Evolutionary conservation across 2,888 invertebrate species (phyloP).

Genomic region (Lapara coniferarum): DNA sequence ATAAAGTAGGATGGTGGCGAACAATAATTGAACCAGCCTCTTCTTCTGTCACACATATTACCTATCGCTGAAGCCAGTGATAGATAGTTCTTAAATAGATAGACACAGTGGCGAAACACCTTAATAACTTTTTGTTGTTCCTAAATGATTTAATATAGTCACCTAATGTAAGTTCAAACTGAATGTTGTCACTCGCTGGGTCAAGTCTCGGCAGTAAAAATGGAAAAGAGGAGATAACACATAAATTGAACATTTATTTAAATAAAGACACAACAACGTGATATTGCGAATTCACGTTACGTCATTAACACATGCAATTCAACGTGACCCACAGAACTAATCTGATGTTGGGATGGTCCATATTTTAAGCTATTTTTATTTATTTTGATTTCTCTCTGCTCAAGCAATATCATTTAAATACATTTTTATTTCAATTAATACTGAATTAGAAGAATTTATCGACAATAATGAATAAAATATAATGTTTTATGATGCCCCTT

Average conservation of each 20-base stretch:
- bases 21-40: too few relatives aligned
- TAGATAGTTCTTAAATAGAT: too few relatives aligned
- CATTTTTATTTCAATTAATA: background rate
- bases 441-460: background rate
- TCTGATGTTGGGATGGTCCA: background rate
- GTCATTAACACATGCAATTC: conserved; percentile 1
- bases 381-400: background rate
- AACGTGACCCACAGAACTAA: conserved; percentile 2
- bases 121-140: too few relatives aligned
- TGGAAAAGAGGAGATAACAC: background rate
- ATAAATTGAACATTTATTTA: background rate
- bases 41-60: too few relatives aligned
- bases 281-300: background rate
- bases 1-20: too few relatives aligned
- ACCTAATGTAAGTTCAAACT: too few relatives aligned
- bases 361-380: background rate
- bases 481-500: too few relatives aligned
- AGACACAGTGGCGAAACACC: too few relatives aligned
- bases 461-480: background rate
- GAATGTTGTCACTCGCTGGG: background rate
- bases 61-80: too few relatives aligned
- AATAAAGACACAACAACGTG: background rate
- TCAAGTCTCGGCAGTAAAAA: background rate
- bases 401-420: background rate
- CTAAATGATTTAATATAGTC: too few relatives aligned